Base-by-base conservation (phyloP, 1,140 invertebrate species). In the Dryas iulia region DNA sequence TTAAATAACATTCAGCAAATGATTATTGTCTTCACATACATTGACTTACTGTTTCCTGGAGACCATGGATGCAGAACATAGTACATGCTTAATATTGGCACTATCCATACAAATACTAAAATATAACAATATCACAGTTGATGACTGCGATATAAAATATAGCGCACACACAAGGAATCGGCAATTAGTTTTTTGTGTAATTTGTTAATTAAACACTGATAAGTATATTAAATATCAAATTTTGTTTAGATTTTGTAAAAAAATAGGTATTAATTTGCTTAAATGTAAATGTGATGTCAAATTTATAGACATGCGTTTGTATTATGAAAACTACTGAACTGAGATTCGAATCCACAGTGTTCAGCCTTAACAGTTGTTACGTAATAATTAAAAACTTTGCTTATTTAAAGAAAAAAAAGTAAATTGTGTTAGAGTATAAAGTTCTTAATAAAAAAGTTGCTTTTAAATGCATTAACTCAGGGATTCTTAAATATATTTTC, bases 41-140 rank as follows among this genome's bases (percentile, higher is more conserved):
- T 87, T 90, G 87, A 95, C 94, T 95, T 95, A 95, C 94, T 94
- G 93, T 93, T 95, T 95, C 94, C 94, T 95, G 94, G 85, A 89
- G 86, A 82, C 72, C 76, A 84, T 78, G 87, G 87, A 86, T 92
- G 89, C 89, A 80, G 86, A 83, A 91, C 89, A 91, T 86, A 89
- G 85, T 83, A 91, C 87, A 91, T 91, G 89, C 87, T 91, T 91
- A 86, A 79, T 89, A 79, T 81, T 77, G 81, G 71, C 79, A 82
- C 80, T 81, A 86, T 58, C 73, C 61, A 77, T 75, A 82, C 76
- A 83, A 58, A 26, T 26, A 24, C 52, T 23, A 4, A 31, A 31
- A 31, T 31, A 56, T 56, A 24, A 56, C 23, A 56, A 7, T 14
- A 7, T 47, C 52, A 35, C 53, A 47, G 28, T 60, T 14, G 60